These are phyloP conservation scores for Lucilia sericata DNA, from an alignment of 1,140 invertebrate genomes.

Conservation along the genomic window DNA sequence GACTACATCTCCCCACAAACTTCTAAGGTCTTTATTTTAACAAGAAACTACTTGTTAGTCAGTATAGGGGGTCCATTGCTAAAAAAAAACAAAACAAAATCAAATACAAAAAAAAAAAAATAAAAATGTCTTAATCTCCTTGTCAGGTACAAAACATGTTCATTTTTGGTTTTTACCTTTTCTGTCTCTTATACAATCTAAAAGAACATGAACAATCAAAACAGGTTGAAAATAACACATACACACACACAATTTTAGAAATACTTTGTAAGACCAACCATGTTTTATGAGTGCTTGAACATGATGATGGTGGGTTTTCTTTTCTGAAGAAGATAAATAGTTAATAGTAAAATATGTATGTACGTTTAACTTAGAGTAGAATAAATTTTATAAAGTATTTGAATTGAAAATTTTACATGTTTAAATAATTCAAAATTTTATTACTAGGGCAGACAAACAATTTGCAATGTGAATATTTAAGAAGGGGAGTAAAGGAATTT, in stretches of 20 bases:
- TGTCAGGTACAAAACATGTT: conserved; percentile 10
- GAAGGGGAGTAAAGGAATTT: too few relatives aligned
- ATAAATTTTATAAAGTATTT: too few relatives aligned
- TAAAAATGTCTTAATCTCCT: background rate
- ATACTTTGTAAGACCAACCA: background rate
- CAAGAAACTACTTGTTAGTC: background rate
- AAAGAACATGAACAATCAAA: conserved; percentile 7
- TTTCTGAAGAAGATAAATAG: background rate
- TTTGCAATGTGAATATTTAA: too few relatives aligned
- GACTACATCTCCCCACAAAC: too few relatives aligned
- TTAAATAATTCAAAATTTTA: too few relatives aligned
- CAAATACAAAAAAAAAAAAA: background rate
- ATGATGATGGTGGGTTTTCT: background rate
- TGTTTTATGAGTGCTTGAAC: background rate
- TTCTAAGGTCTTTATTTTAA: too few relatives aligned
- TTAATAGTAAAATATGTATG: background rate
- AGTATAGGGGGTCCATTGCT: background rate
- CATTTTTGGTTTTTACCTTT: background rate
- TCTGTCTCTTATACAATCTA: background rate
- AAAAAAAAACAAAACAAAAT: background rate
- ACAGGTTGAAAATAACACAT: too few relatives aligned
- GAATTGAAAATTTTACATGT: too few relatives aligned
- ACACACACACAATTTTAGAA: background rate
- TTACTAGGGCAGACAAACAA: too few relatives aligned
- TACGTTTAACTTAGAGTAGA: too few relatives aligned